Conservation (phyloP, 2,888 invertebrate genomes). For the Napeogenes inachia region DNA sequence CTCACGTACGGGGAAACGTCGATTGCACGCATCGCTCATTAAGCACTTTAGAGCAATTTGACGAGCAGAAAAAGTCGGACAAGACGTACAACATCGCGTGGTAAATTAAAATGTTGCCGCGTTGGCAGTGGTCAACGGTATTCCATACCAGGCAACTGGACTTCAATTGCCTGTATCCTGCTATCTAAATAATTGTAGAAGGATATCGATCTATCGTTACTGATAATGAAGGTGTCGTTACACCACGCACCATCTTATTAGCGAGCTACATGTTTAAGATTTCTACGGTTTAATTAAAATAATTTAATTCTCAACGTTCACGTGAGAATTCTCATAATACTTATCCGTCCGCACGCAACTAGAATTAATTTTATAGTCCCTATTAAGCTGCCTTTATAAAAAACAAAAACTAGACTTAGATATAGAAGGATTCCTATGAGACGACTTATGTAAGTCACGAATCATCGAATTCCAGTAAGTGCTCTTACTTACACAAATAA, state of each 20-base stretch:
- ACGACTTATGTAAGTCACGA: too few species aligned
- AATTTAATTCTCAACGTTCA: slow-evolving; percentile 1
- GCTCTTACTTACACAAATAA: too few species aligned
- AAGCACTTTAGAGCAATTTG: slow-evolving; percentile 78
- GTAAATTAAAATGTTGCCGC: slow-evolving; percentile 74
- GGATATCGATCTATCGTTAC: slow-evolving; percentile 39
- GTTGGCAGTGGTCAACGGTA: slow-evolving; percentile 50
- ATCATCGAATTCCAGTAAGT: too few species aligned
- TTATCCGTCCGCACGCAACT: neutral
- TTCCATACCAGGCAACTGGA: slow-evolving; percentile 32
- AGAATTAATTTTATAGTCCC: too few species aligned
- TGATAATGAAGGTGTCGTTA: slow-evolving; percentile 29
- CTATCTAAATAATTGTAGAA: slow-evolving; percentile 50
- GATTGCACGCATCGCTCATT: slow-evolving; percentile 77
- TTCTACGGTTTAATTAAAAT: slow-evolving; percentile 24
- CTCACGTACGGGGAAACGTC: slow-evolving; percentile 73
- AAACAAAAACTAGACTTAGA: too few species aligned
- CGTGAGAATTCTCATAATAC: slow-evolving; percentile 6
- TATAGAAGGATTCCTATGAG: too few species aligned
- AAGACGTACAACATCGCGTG: slow-evolving; percentile 72
- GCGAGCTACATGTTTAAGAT: slow-evolving; percentile 12
- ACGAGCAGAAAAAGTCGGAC: slow-evolving; percentile 69
- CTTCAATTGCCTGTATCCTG: slow-evolving; percentile 63
- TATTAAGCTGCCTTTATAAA: too few species aligned
- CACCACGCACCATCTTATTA: slow-evolving; percentile 21